Conservation (phyloP, 2,797 vertebrate genomes). For the Limosa lapponica region DNA sequence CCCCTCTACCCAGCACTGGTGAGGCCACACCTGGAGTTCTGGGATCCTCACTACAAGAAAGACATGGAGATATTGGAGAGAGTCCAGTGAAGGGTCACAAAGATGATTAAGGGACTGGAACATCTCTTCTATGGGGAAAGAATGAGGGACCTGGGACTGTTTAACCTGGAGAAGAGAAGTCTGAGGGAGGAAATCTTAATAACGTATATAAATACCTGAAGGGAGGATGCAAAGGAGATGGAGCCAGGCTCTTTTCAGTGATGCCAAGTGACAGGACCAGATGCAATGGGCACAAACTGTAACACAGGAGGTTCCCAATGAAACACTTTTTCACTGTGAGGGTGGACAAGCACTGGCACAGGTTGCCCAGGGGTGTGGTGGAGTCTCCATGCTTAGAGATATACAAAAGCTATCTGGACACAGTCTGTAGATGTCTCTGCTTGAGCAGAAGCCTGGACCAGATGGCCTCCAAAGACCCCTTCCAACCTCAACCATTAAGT, state of each 20-base stretch:
- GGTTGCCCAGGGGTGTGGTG: not conserved
- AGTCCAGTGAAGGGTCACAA: not conserved
- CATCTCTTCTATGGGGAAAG: not conserved
- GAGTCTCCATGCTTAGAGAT: not conserved
- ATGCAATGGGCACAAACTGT: not conserved
- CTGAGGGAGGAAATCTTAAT: not conserved
- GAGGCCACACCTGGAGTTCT: not conserved
- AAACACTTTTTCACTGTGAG: not conserved
- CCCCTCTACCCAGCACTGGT: not conserved
- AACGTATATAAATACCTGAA: not conserved
- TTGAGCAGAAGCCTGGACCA: not conserved
- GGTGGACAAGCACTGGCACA: accelerated
- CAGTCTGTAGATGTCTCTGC: not conserved
- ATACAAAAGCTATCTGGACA: not conserved
- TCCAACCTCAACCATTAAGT: not conserved
- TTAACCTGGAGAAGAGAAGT: not conserved
- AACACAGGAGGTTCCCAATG: not conserved
- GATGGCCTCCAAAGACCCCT: not conserved
- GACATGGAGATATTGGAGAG: not conserved
- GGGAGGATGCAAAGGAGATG: not conserved
- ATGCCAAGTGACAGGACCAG: not conserved
- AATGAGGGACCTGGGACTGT: not conserved
- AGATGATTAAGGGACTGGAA: not conserved
- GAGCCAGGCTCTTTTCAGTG: not conserved
- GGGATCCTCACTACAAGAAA: not conserved